Base-by-base conservation (phyloP, 2,888 invertebrate genomes). In the Luperina nickerlii region DNA sequence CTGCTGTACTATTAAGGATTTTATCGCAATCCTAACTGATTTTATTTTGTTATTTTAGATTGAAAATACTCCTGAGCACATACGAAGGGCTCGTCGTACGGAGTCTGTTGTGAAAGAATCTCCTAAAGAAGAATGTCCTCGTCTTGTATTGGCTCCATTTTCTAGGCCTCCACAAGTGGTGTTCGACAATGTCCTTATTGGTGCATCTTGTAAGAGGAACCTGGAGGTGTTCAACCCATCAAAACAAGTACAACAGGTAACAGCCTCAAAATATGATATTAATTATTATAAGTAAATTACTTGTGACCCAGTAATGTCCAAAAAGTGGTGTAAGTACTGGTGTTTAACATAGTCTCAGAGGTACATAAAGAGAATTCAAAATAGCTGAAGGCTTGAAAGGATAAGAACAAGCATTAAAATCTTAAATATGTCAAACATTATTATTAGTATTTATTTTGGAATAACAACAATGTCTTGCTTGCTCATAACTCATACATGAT, bases 151-250 rank as follows among this genome's bases (percentile, higher is more conserved):
- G 89, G 98, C 97, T 20, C 98, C 98, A 2, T 98, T 98, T 94
- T 97, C 97, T n/a, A 95, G 97, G 77, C 97, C 97, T 87, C 97
- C 98, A 6, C 97, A 97, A 95, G 97, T 98, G 32, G 96, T 97
- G n/a, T 98, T 98, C 90, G 98, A 98, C 84, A 97, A 98, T 96
- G 97, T 98, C 78, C 94, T 96, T 11, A 95, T 98, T 78, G 97
- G 97, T 27, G 95, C 97, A 67, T 94, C 96, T 20, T 97, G 97
- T 77, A 96, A 95, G 77, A 97, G 97, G 85, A 94, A 95, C 73
- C 93, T 98, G 79, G 96, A 97, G 88, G 94, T 98, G 24, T 94
- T 95, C 74, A 98, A 98, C 93, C 98, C 98, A 20, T 90, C 93
- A 1, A 95, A 96, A 86, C 92, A 95, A 90, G 82, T 90, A 3